Evolutionary conservation across 2,797 vertebrate species (phyloP).

Genomic region (Rhodeus uyekii): DNA sequence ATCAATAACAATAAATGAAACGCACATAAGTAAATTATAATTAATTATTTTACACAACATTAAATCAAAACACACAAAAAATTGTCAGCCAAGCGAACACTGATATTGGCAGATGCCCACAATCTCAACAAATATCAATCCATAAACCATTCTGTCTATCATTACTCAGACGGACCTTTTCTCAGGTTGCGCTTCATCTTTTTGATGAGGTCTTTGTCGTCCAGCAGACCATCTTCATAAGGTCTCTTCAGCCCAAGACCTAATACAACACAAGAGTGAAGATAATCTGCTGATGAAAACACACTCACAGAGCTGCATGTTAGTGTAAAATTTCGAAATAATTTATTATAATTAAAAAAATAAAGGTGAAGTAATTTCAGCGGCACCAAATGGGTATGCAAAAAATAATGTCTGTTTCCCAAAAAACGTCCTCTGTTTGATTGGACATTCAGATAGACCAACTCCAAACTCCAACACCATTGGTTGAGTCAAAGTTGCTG

Average conservation of each 20-base stretch:
- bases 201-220: constrained; percentile 98
- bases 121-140: not conserved
- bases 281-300: not conserved
- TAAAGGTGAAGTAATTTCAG: not conserved
- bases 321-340: not conserved
- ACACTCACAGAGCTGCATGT: not conserved
- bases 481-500: not conserved
- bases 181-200: constrained; percentile 98
- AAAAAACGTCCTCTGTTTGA: not conserved
- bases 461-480: not conserved
- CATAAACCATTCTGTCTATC: not conserved
- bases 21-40: too few relatives aligned
- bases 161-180: constrained; percentile 80
- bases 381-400: not conserved
- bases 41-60: not conserved
- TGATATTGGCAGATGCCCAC: not conserved
- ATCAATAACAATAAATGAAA: too few relatives aligned
- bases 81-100: not conserved
- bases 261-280: constrained; percentile 50
- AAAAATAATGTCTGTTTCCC: not conserved
- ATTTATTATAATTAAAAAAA: not conserved
- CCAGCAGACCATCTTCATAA: constrained; percentile 89
- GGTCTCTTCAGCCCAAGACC: constrained; percentile 91
- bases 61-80: not conserved
- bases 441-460: not conserved